Conservation (phyloP, 1,140 invertebrate genomes). For the Zophobas atratus region DNA sequence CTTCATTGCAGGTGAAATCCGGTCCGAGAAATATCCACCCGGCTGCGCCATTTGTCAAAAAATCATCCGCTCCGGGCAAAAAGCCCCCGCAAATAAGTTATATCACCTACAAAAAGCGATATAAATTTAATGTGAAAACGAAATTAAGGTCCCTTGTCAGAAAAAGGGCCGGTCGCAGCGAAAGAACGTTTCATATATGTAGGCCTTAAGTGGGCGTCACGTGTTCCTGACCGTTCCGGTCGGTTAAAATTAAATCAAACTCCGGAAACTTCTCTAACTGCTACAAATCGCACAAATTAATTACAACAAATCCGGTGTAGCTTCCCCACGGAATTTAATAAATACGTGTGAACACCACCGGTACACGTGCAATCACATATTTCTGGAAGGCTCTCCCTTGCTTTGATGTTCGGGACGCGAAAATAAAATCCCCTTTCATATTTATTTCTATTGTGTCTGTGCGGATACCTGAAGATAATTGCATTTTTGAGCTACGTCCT, state of each 20-base stretch:
- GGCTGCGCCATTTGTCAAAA: not conserved
- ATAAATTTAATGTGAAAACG: slow-evolving; percentile 25
- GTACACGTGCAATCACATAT: too few species aligned
- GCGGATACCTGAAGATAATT: not conserved
- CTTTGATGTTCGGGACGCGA: not conserved
- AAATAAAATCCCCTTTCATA: not conserved
- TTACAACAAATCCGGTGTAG: not conserved
- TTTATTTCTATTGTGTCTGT: not conserved
- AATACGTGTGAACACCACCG: too few species aligned
- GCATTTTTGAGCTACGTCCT: not conserved
- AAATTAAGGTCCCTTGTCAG: slow-evolving; percentile 20
- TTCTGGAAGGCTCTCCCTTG: not conserved
- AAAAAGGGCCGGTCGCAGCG: not conserved
- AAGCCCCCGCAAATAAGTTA: not conserved
- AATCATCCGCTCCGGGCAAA: not conserved
- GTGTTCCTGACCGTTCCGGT: not conserved
- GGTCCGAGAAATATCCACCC: too few species aligned
- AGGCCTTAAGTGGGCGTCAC: not conserved
- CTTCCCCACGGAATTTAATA: not conserved
- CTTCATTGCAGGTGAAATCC: too few species aligned
- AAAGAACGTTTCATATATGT: not conserved
- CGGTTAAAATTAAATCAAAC: slow-evolving; percentile 15
- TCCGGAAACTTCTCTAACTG: not conserved
- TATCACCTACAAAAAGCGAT: not conserved
- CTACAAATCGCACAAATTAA: not conserved